Base-by-base conservation (phyloP, 2,888 invertebrate genomes). In the Pediacus dermestoides region DNA sequence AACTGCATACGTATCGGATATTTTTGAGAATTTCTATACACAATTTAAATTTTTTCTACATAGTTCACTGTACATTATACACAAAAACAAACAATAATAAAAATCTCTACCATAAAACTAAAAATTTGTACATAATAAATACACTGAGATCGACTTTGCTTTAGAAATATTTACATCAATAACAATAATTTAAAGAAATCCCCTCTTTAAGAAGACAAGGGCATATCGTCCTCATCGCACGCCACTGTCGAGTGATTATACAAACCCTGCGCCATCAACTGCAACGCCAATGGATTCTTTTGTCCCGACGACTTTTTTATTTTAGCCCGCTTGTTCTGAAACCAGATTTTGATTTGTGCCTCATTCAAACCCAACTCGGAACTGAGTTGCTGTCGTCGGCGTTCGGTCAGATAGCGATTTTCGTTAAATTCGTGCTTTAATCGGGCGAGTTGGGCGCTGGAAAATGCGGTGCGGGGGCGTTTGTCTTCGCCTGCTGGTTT, bases 331-430 rank as follows among this genome's bases (percentile, higher is more conserved):
- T 95, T 94, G 73, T 95, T 94, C 74, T 95, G 91, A 74, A 93
- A 92, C 93, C 92, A 94, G 68, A 94, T 93, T 75, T 94, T 94
- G 66, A 92, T 96, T 73, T 96, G 96, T 0, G 93, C 92, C 69
- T 97, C 96, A 57, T 95, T 94, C 42, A 96, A 75, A 1, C 90
- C 88, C 41, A 96, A 74, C 60, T 94, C 93, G 2, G 83, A 77
- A n/a, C 94, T 93, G 44, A 96, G 73, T 50, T 89, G 84, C 66
- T 92, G 92, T 27, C 96, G 77, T 50, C 95, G 74, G 42, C 88
- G 78, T 68, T 96, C 96, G 1, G 94, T 95, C 57, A 97, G 77
- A 74, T 96, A 88, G 55, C 88, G 83, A 74, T 90, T 92, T 67
- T 91, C 90, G 15, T 84, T 81, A 70, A 96, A 96, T 72, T 97